Percentiles rank a stretch among this genome's conserved stretches.
These are phyloP conservation scores for Lepus timidus DNA, from an alignment of 2,113 vertebrate species.

Conservation along the genomic window DNA sequence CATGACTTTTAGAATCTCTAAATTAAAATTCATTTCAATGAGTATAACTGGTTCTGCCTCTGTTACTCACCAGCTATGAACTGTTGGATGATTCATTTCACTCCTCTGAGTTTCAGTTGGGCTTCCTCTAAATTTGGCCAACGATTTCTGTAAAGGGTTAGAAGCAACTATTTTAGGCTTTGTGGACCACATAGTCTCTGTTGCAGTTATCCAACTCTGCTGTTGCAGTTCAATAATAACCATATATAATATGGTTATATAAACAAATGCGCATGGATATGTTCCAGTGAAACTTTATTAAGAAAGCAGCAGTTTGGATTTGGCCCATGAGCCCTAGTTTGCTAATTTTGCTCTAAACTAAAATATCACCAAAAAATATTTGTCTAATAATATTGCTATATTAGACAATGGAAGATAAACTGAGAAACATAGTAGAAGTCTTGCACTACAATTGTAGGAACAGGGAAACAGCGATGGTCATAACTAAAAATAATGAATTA, in stretches of 20 bases:
- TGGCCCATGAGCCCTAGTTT: constrained; percentile 16
- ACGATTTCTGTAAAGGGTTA: constrained; percentile 44
- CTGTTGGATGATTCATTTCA: not conserved
- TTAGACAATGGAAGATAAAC: constrained; percentile 10
- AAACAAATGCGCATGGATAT: not conserved
- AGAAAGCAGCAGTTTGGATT: constrained; percentile 33
- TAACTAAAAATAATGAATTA: constrained; percentile 38
- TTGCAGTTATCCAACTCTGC: not conserved
- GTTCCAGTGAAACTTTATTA: not conserved
- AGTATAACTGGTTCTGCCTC: not conserved
- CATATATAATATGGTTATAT: not conserved
- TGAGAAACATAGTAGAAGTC: not conserved
- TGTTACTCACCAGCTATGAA: not conserved
- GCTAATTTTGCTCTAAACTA: not conserved
- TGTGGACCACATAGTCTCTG: not conserved
- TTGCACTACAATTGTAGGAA: not conserved
- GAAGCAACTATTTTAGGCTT: constrained; percentile 9
- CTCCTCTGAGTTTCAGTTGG: not conserved
- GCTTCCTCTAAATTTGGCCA: not conserved
- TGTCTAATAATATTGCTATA: not conserved
- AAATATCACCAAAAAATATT: constrained; percentile 12
- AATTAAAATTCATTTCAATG: constrained; percentile 39
- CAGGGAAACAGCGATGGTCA: not conserved
- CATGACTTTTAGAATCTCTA: not conserved
- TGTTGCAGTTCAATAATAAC: not conserved